These are phyloP conservation scores for Antheraea mylitta DNA, from an alignment of 1,140 invertebrate genomes.

Conservation along the genomic window DNA sequence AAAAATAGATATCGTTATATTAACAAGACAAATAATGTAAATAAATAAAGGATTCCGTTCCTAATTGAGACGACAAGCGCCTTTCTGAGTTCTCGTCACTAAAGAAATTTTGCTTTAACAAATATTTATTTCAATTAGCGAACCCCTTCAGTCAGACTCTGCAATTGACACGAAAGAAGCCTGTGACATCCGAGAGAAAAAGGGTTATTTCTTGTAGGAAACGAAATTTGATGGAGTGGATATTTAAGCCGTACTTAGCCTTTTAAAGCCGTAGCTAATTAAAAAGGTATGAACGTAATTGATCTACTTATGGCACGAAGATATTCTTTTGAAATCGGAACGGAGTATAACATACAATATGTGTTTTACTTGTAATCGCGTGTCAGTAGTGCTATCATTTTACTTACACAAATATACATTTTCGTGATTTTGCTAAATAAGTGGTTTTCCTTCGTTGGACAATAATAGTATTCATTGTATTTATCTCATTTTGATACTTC, in stretches of 20 bases:
- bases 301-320: slow-evolving; percentile 23
- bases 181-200: slow-evolving; percentile 68
- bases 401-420: too few relatives aligned
- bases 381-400: too few relatives aligned
- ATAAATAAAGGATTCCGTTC: slow-evolving; percentile 23
- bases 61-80: slow-evolving; percentile 60
- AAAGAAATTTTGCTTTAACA: slow-evolving; percentile 62
- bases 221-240: slow-evolving; percentile 55
- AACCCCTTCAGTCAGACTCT: slow-evolving; percentile 24
- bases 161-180: slow-evolving; percentile 67
- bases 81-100: slow-evolving; percentile 24
- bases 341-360: too few relatives aligned
- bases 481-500: too few relatives aligned
- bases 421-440: too few relatives aligned
- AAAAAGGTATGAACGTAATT: slow-evolving; percentile 50
- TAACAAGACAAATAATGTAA: slow-evolving; percentile 26
- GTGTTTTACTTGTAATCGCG: too few relatives aligned
- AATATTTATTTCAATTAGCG: slow-evolving; percentile 77
- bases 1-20: slow-evolving; percentile 17
- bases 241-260: slow-evolving; percentile 47
- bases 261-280: slow-evolving; percentile 62
- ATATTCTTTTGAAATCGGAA: neutral
- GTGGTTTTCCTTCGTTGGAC: too few relatives aligned
- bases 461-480: too few relatives aligned
- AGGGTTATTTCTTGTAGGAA: slow-evolving; percentile 56